These are phyloP conservation scores for Eupithecia tripunctaria DNA, from an alignment of 2,888 invertebrate species.

Conservation along the genomic window DNA sequence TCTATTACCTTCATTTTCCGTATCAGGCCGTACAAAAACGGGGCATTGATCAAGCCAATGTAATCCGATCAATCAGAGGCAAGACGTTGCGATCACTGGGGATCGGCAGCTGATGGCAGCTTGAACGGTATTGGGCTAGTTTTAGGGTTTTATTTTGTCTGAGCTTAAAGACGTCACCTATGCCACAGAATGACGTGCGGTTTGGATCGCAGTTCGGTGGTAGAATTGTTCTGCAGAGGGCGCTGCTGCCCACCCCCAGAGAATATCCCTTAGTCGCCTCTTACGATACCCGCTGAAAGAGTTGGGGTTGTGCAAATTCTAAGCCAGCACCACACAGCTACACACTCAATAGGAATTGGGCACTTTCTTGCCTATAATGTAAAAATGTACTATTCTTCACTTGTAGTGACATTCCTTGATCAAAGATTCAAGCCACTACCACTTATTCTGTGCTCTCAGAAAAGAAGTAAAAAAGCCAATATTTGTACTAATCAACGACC, in stretches of 20 bases:
- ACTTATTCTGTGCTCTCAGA: conserved; percentile 9
- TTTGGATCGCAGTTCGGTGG: too few relatives aligned
- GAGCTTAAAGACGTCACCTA: too few relatives aligned
- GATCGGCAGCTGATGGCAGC: not conserved
- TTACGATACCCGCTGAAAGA: too few relatives aligned
- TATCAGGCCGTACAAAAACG: conserved; percentile 17
- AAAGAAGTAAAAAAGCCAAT: conserved; percentile 48
- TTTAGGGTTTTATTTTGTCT: conserved; percentile 1
- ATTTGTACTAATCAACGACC: conserved; percentile 47
- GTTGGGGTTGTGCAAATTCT: too few relatives aligned
- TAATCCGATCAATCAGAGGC: conserved; percentile 39
- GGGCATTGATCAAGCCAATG: conserved; percentile 24
- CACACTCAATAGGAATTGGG: too few relatives aligned
- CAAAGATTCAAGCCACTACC: not conserved
- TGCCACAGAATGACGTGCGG: too few relatives aligned
- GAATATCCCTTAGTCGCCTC: too few relatives aligned
- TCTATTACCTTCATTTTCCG: conserved; percentile 12
- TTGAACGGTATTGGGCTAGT: not conserved
- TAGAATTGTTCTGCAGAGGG: too few relatives aligned
- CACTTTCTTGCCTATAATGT: too few relatives aligned
- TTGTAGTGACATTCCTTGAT: not conserved
- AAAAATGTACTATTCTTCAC: too few relatives aligned
- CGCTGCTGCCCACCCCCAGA: too few relatives aligned
- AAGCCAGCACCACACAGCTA: too few relatives aligned
- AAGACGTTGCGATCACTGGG: conserved; percentile 21